phyloP scores from a whole-genome alignment of 2,113 vertebrate genomes.

The Glaucomys volans region DNA sequence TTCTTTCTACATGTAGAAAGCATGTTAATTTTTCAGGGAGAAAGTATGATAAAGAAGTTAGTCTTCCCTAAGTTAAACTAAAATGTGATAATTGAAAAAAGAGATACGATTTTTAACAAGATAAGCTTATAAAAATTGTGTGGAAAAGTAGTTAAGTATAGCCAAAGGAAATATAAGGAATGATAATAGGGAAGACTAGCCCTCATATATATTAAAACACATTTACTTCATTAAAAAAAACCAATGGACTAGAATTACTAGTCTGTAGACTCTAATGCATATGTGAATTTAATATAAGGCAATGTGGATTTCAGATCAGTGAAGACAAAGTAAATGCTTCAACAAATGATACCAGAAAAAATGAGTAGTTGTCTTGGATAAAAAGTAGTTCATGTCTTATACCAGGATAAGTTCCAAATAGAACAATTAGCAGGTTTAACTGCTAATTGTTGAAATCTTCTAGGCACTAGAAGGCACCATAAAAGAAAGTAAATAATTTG shows the following conservation, averaged over 20 bases:
- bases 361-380: neutral
- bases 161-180: neutral
- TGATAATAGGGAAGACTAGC: neutral
- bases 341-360: neutral
- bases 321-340: neutral
- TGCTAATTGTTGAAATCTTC: neutral
- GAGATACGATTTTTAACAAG: neutral
- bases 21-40: neutral
- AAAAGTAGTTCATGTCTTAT: neutral
- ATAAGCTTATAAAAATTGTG: slow-evolving; percentile 1
- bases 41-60: neutral
- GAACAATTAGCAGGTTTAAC: neutral
- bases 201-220: neutral
- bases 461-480: neutral
- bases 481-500: neutral
- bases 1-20: neutral
- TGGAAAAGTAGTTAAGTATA: neutral
- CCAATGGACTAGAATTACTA: neutral
- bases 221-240: slow-evolving; percentile 18
- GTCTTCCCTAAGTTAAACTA: neutral
- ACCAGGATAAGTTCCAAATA: neutral
- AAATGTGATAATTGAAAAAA: neutral
- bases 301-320: neutral
- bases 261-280: neutral
- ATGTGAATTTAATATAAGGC: neutral